These are phyloP conservation scores for Eudasyphora cyanicolor DNA, from an alignment of 2,888 invertebrate species.

Conservation along the genomic window DNA sequence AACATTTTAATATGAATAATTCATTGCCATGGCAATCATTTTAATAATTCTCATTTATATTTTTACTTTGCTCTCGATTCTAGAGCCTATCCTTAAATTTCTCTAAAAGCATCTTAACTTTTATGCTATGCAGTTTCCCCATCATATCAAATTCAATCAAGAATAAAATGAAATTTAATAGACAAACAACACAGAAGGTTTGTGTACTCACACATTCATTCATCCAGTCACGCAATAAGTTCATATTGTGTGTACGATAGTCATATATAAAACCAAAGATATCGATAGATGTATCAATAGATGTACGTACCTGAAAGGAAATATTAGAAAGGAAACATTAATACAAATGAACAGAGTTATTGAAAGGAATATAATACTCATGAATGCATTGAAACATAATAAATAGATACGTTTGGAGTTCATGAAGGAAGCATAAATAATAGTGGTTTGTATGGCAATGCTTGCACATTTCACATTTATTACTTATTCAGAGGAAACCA, in stretches of 20 bases:
- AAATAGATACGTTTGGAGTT: too few relatives aligned
- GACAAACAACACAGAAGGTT: neutral
- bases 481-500: too few relatives aligned
- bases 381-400: too few relatives aligned
- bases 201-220: neutral
- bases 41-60: neutral
- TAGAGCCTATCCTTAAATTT: neutral
- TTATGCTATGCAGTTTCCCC: neutral
- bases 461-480: too few relatives aligned
- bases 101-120: too few relatives aligned
- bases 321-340: neutral
- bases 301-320: conserved; percentile 53
- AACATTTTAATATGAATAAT: too few relatives aligned
- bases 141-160: too few relatives aligned
- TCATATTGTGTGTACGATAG: neutral
- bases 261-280: neutral
- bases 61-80: neutral
- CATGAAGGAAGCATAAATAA: too few relatives aligned
- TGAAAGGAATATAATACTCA: neutral
- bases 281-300: neutral
- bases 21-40: neutral
- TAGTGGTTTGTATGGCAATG: too few relatives aligned
- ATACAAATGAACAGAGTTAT: neutral
- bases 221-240: neutral
- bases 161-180: neutral